These are phyloP conservation scores for Melanerpes formicivorus DNA, from an alignment of 2,113 vertebrate genomes.

Conservation along the genomic window DNA sequence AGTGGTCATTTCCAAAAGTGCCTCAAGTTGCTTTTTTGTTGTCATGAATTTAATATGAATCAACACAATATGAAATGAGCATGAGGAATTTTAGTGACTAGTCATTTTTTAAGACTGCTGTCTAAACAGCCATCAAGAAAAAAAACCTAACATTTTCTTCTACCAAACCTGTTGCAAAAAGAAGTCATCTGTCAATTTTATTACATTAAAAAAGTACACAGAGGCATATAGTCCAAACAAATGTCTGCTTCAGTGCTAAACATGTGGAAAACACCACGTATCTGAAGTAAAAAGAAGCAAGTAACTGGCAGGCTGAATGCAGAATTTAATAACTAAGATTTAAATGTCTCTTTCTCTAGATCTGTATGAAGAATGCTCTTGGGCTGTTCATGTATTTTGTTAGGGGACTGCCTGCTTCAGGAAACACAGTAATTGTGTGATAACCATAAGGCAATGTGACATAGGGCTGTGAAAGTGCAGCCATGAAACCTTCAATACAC, in stretches of 20 bases:
- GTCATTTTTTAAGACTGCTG: constrained; percentile 82
- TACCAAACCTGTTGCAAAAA: constrained; percentile 81
- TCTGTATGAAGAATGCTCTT: not conserved
- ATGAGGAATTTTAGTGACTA: constrained; percentile 82
- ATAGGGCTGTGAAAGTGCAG: not conserved
- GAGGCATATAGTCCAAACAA: constrained; percentile 74
- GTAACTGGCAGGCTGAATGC: constrained; percentile 38
- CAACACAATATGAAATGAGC: constrained; percentile 83
- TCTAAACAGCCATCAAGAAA: constrained; percentile 77
- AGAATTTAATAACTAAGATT: constrained; percentile 27
- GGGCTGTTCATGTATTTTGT: not conserved
- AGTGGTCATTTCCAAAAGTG: constrained; percentile 85
- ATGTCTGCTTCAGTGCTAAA: constrained; percentile 74
- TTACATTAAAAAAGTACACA: constrained; percentile 78
- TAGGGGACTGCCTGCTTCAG: not conserved
- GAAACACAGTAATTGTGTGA: not conserved
- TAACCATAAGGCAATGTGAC: not conserved
- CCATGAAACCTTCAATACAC: not conserved
- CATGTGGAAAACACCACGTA: constrained; percentile 71
- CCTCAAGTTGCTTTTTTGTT: constrained; percentile 83
- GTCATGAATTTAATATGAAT: constrained; percentile 85
- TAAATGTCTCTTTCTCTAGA: constrained; percentile 38
- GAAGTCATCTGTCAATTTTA: constrained; percentile 82
- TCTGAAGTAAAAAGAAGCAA: constrained; percentile 41
- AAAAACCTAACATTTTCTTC: constrained; percentile 62